These are phyloP conservation scores for Vulpes ferrilata DNA, from an alignment of 2,113 vertebrate species.

Conservation along the genomic window DNA sequence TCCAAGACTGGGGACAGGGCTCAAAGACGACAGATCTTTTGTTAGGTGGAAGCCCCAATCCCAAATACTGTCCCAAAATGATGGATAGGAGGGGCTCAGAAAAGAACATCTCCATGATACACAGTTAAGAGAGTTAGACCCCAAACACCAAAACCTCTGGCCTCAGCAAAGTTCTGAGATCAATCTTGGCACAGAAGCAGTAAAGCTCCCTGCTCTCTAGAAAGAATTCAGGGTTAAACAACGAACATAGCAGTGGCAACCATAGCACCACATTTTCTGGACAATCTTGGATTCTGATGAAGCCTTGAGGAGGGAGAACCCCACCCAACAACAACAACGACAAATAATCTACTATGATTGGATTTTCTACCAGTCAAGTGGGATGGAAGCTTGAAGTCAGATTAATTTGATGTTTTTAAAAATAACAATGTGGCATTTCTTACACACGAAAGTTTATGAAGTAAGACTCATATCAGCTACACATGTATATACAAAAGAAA, in stretches of 20 bases:
- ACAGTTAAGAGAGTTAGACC: background rate
- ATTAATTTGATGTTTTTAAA: conserved; percentile 30
- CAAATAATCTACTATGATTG: background rate
- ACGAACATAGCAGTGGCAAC: background rate
- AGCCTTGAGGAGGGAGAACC: background rate
- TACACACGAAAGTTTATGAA: background rate
- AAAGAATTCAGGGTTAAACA: background rate
- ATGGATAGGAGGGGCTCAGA: background rate
- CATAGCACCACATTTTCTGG: background rate
- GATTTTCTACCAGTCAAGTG: background rate
- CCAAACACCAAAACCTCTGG: background rate
- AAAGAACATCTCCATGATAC: background rate
- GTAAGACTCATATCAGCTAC: background rate
- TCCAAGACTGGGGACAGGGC: background rate
- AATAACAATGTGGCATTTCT: background rate
- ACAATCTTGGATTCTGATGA: background rate
- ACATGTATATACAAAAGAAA: background rate
- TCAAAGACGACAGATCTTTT: background rate
- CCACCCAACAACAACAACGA: background rate
- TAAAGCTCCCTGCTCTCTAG: background rate
- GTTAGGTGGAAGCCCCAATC: background rate
- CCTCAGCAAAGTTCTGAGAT: background rate
- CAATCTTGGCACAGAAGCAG: background rate
- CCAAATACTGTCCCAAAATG: background rate
- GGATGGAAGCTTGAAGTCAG: background rate